phyloP scores from a whole-genome alignment of 2,797 vertebrate genomes.

The Coregonus ussuriensis region DNA sequence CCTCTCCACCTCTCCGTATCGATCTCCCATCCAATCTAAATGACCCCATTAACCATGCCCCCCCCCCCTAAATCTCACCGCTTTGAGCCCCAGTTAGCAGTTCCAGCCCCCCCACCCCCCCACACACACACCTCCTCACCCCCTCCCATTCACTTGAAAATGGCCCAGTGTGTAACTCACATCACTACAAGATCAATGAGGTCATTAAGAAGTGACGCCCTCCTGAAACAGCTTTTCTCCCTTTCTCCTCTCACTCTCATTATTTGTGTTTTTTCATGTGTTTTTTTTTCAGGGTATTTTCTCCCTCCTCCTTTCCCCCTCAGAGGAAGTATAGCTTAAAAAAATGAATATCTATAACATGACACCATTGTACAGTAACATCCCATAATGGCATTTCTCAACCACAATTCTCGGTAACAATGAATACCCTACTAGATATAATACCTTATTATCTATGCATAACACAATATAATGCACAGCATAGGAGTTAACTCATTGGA shows the following conservation, averaged over 20 bases:
- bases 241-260: background rate
- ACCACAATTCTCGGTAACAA: background rate
- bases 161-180: constrained; percentile 74
- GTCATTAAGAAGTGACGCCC: constrained; percentile 79
- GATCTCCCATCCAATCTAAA: constrained; percentile 87
- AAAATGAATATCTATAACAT: background rate
- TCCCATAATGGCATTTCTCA: background rate
- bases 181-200: constrained; percentile 75
- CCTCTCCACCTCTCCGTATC: constrained; percentile 80
- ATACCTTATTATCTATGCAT: background rate
- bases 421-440: background rate
- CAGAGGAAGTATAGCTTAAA: background rate
- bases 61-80: constrained; percentile 51
- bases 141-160: constrained; percentile 64
- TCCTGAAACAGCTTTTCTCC: constrained; percentile 75
- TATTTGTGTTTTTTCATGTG: background rate
- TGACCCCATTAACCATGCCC: constrained; percentile 82
- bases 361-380: background rate
- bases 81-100: constrained; percentile 71
- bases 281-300: background rate
- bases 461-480: background rate
- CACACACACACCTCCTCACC: constrained; percentile 18
- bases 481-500: background rate
- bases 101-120: constrained; percentile 62
- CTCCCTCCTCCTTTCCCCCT: background rate